phyloP scores from a whole-genome alignment of 2,797 vertebrate genomes.

The Melanotaenia pygmaea region DNA sequence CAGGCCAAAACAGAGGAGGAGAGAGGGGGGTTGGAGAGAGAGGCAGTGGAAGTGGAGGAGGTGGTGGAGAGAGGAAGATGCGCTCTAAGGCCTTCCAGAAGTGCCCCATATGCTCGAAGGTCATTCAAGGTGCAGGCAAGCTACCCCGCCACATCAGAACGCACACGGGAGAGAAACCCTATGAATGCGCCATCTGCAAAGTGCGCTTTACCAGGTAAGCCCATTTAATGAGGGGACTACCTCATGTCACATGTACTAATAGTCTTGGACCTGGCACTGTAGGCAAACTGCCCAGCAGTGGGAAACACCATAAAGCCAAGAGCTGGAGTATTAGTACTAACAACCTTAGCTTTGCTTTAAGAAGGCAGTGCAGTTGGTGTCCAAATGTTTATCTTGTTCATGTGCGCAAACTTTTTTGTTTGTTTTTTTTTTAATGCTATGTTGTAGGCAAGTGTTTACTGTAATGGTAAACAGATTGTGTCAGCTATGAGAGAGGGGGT shows the following conservation, averaged over 20 bases:
- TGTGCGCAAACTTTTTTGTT: slow-evolving; percentile 5
- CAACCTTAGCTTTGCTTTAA: slow-evolving; percentile 71
- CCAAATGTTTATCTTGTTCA: slow-evolving; percentile 46
- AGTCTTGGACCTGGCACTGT: slow-evolving; percentile 62
- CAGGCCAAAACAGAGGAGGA: slow-evolving; percentile 72
- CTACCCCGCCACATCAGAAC: slow-evolving; percentile 98
- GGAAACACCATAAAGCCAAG: slow-evolving; percentile 62
- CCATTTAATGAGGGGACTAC: slow-evolving; percentile 70
- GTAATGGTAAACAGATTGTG: slow-evolving; percentile 32
- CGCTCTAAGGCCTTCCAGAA: slow-evolving; percentile 99
- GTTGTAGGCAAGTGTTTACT: slow-evolving; percentile 33
- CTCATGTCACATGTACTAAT: slow-evolving; percentile 73
- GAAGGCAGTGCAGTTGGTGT: slow-evolving; percentile 46
- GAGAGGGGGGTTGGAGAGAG: slow-evolving; percentile 81
- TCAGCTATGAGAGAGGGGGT: slow-evolving; percentile 39
- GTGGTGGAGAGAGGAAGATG: slow-evolving; percentile 94
- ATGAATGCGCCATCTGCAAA: slow-evolving; percentile 98
- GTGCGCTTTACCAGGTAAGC: slow-evolving; percentile 98
- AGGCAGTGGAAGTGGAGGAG: slow-evolving; percentile 73
- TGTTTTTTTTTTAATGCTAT: slow-evolving; percentile 13
- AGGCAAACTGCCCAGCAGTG: slow-evolving; percentile 45
- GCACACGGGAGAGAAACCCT: slow-evolving; percentile 98
- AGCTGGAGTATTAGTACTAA: slow-evolving; percentile 69
- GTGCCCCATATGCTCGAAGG: slow-evolving; percentile 99
- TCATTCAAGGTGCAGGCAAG: slow-evolving; percentile 99